Evolutionary conservation across 2,888 invertebrate genomes (phyloP), one percentile per base, ranked within the genome.

Genomic region (Coleophora flavipennella): DNA sequence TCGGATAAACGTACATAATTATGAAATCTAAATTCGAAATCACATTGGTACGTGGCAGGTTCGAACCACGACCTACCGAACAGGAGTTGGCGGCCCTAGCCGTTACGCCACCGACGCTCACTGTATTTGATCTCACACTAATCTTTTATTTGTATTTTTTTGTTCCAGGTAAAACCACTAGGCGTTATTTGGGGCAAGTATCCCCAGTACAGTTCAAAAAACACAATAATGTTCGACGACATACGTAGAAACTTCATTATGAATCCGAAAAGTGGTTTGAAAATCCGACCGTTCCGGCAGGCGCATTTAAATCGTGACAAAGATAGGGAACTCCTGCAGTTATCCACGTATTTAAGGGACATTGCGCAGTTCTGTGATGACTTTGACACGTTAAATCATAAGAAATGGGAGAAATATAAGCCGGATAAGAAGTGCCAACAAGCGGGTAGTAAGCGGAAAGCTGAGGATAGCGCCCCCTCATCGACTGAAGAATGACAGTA

Each of bases 171-270:
- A 0, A 98, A 98, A 83, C 97, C 98, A 0, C 79, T 99, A 41
- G 97, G 96, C 6, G 95, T 99, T 0, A 96, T 99, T 48, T 99
- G 98, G 98, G 97, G 97, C 10, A 94, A 96, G 63, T 97, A 91
- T 64, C 88, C 91, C 1, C 94, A 97, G 63, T 98, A 94, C 75
- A 92, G 89, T 35, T 84, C 92, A 0, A 93, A 92, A 63, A 99
- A 99, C 69, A 98, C 97, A 0, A 96, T 99, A 47, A 99, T 99
- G 97, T 95, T 99, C 58, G 98, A 99, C 64, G 98, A 99, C 60
- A 93, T 97, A 31, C 86, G 97, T 39, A 86, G 97, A 53, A 99
- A 99, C 75, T 99, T 99, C 62, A 89, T 97, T 31, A 97, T 99
- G 97, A 99, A 99, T 72, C 97, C 97, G 0, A 93, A 94, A 56